Evolutionary conservation across 2,888 invertebrate genomes (phyloP).

Genomic region (Apocheima hispidaria): DNA sequence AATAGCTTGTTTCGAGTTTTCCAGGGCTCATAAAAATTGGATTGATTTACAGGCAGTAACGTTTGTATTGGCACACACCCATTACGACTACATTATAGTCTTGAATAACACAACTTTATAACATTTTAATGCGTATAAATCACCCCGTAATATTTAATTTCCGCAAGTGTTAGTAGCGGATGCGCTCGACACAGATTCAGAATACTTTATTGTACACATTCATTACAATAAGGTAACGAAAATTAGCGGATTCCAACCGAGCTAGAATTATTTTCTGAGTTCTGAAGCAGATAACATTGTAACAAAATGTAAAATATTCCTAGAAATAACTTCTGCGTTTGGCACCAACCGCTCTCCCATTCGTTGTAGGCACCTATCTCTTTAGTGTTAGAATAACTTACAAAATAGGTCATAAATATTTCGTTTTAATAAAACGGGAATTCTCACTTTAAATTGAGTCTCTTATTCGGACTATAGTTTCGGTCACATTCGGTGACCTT

Average conservation of each 20-base stretch:
- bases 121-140: slow-evolving; percentile 49
- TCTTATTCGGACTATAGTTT: too few relatives aligned
- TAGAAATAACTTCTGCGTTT: slow-evolving; percentile 11
- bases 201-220: slow-evolving; percentile 26
- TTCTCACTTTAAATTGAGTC: too few relatives aligned
- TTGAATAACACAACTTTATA: slow-evolving; percentile 52
- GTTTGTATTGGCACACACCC: slow-evolving; percentile 70
- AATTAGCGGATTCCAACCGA: slow-evolving; percentile 25
- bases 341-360: neutral
- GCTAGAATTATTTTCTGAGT: slow-evolving; percentile 15
- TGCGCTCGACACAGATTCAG: slow-evolving; percentile 28
- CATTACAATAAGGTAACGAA: slow-evolving; percentile 27
- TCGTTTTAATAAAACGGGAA: too few relatives aligned
- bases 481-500: too few relatives aligned
- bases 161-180: slow-evolving; percentile 24
- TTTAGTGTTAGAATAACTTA: too few relatives aligned
- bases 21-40: slow-evolving; percentile 73
- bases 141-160: slow-evolving; percentile 48
- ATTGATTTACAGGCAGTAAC: slow-evolving; percentile 70
- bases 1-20: slow-evolving; percentile 67
- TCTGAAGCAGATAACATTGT: slow-evolving; percentile 18
- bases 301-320: slow-evolving; percentile 16
- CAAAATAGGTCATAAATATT: too few relatives aligned
- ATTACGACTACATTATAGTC: slow-evolving; percentile 60
- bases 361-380: neutral